phyloP scores from a whole-genome alignment of 2,797 vertebrate species.

The Acrossocheilus fasciatus region DNA sequence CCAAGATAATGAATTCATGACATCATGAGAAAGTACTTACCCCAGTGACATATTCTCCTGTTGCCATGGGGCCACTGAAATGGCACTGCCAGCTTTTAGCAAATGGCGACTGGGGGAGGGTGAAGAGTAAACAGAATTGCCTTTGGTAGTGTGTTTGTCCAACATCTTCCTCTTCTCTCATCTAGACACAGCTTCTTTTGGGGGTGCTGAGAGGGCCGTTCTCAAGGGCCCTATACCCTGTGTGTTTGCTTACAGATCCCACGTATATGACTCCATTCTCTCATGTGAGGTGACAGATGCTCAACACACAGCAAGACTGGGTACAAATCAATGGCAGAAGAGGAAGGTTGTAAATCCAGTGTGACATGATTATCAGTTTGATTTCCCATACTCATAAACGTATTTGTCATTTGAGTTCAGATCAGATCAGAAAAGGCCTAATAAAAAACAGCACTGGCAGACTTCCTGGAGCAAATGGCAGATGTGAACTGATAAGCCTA shows the following conservation, averaged over 20 bases:
- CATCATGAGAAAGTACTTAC: constrained; percentile 82
- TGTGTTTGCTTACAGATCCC: constrained; percentile 67
- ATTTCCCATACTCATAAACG: background rate
- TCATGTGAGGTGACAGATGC: constrained; percentile 70
- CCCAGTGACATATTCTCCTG: constrained; percentile 70
- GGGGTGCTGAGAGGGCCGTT: constrained; percentile 54
- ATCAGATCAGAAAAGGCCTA: constrained; percentile 55
- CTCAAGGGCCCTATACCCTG: constrained; percentile 43
- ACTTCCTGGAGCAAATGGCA: constrained; percentile 43
- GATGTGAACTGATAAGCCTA: constrained; percentile 36
- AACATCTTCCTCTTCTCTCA: constrained; percentile 65
- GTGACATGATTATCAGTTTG: constrained; percentile 36
- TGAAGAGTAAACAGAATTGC: constrained; percentile 75
- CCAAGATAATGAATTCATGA: constrained; percentile 64
- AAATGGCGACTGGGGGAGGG: constrained; percentile 68
- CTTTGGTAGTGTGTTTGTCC: constrained; percentile 77
- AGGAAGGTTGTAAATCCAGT: constrained; percentile 62
- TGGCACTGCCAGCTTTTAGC: constrained; percentile 66
- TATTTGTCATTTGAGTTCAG: background rate
- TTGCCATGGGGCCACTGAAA: constrained; percentile 78
- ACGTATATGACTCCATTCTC: constrained; percentile 59
- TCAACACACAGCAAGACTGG: constrained; percentile 60
- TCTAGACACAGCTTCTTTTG: constrained; percentile 69
- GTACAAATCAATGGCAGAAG: constrained; percentile 61
- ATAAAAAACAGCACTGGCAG: constrained; percentile 20